Conservation (phyloP, 2,888 invertebrate species). For the Adelognathus sp. region DNA sequence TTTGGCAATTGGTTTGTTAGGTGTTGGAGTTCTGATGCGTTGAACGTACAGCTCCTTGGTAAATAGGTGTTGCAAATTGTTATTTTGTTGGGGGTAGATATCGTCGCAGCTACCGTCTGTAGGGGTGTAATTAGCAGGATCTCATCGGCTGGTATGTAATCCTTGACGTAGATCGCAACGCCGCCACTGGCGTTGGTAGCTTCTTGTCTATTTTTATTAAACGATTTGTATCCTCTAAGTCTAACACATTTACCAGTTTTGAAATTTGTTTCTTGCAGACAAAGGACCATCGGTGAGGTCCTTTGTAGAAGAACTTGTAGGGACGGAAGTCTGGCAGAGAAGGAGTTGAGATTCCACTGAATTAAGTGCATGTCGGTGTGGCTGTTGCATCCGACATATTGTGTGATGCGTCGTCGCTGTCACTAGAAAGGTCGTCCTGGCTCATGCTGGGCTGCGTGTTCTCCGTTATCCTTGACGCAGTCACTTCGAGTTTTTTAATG, state of each 20-base stretch:
- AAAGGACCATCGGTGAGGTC: not conserved
- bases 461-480: too few relatives aligned
- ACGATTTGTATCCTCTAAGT: not conserved
- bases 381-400: too few relatives aligned
- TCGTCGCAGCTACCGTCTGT: not conserved
- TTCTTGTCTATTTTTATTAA: conserved; percentile 3
- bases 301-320: not conserved
- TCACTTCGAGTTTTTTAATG: too few relatives aligned
- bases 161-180: not conserved
- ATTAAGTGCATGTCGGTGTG: too few relatives aligned
- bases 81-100: not conserved
- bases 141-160: not conserved
- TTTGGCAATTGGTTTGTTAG: not conserved
- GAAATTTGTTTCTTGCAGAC: not conserved
- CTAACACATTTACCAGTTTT: not conserved
- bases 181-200: not conserved
- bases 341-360: not conserved
- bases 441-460: too few relatives aligned
- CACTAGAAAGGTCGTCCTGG: too few relatives aligned
- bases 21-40: not conserved
- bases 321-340: not conserved
- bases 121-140: not conserved
- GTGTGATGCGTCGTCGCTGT: too few relatives aligned
- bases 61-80: not conserved
- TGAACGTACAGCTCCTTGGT: not conserved